phyloP scores from a whole-genome alignment of 1,140 invertebrate species.

The Ceratosolen solmsi region DNA sequence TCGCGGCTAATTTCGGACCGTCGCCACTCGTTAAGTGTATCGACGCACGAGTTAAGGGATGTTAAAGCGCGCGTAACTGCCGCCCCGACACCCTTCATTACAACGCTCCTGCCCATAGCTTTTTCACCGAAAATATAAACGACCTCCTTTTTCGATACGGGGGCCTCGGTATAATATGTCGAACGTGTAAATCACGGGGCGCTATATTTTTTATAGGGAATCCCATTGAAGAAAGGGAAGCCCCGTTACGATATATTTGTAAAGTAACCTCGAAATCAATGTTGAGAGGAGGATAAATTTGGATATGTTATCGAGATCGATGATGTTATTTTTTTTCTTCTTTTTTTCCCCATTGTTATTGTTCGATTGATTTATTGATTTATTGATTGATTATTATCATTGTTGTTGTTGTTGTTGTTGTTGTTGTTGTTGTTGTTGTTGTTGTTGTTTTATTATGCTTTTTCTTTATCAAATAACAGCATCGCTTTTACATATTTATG shows the following conservation, averaged over 20 bases:
- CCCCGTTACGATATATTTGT: slow-evolving; percentile 14
- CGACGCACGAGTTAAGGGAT: slow-evolving; percentile 16
- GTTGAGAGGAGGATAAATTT: neutral
- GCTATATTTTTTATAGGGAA: slow-evolving; percentile 20
- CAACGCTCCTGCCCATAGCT: neutral
- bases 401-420: too few relatives aligned
- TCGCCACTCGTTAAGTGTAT: slow-evolving; percentile 39
- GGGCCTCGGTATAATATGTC: slow-evolving; percentile 14
- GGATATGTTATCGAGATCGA: neutral
- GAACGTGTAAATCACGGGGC: slow-evolving; percentile 36
- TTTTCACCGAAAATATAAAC: slow-evolving; percentile 19
- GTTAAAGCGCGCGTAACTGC: slow-evolving; percentile 18
- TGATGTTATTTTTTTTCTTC: neutral
- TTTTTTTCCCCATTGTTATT: neutral
- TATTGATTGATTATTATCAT: too few relatives aligned
- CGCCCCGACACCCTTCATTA: neutral
- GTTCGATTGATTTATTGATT: too few relatives aligned
- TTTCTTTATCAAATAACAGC: too few relatives aligned
- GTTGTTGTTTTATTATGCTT: too few relatives aligned
- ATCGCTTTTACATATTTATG: neutral
- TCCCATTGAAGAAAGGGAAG: too few relatives aligned
- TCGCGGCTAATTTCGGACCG: slow-evolving; percentile 40
- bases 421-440: too few relatives aligned
- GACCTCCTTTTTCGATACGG: neutral
- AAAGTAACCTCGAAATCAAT: slow-evolving; percentile 19